phyloP scores from a whole-genome alignment of 2,888 invertebrate genomes.

The Bedellia somnulentella region DNA sequence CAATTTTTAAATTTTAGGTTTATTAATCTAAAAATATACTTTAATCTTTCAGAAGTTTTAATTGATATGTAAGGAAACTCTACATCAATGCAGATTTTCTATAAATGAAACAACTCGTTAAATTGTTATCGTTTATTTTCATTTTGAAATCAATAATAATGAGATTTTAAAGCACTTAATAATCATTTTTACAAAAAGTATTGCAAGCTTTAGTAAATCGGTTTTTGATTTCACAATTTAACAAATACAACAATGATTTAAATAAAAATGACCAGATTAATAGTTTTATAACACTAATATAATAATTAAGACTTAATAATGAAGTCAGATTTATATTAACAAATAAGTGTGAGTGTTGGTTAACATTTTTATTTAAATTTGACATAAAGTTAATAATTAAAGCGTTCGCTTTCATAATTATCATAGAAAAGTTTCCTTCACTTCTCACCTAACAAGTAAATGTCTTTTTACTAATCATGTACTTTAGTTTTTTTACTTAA shows the following conservation, averaged over 20 bases:
- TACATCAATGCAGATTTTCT: too few species aligned
- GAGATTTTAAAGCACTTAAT: slow-evolving; percentile 54
- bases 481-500: slow-evolving; percentile 44
- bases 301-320: slow-evolving; percentile 48
- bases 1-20: too few species aligned
- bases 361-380: slow-evolving; percentile 41
- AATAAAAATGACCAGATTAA: slow-evolving; percentile 62
- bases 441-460: slow-evolving; percentile 43
- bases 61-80: too few species aligned
- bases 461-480: slow-evolving; percentile 51
- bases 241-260: slow-evolving; percentile 59
- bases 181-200: slow-evolving; percentile 49
- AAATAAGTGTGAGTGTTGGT: slow-evolving; percentile 56
- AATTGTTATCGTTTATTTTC: slow-evolving; percentile 53
- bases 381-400: slow-evolving; percentile 49
- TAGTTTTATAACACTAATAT: slow-evolving; percentile 52
- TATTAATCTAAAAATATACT: too few species aligned
- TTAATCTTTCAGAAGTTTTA: too few species aligned
- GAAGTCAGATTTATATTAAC: slow-evolving; percentile 53
- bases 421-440: slow-evolving; percentile 28
- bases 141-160: slow-evolving; percentile 52
- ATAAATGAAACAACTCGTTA: too few species aligned
- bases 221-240: slow-evolving; percentile 24
- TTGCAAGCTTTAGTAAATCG: slow-evolving; percentile 45
- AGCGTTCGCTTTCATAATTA: slow-evolving; percentile 42